Evolutionary conservation across 2,113 vertebrate genomes (phyloP).

Genomic region (Phylloscopus whistleri): DNA sequence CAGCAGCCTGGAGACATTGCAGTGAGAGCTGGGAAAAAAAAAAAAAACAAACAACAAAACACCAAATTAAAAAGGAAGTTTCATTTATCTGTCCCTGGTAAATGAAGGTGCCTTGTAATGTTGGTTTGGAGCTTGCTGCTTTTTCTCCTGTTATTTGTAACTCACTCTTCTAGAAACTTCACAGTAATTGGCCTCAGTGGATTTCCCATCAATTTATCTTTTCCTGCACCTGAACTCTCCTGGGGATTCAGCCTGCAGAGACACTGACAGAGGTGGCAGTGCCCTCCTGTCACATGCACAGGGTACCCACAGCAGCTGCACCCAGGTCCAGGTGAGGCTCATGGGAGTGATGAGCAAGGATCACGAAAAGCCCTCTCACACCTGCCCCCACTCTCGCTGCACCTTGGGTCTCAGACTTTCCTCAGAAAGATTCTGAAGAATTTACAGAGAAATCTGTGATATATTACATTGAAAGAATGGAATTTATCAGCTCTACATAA

Average conservation of each 20-base stretch:
- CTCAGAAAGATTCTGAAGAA: not conserved
- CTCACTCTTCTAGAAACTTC: not conserved
- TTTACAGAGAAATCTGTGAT: not conserved
- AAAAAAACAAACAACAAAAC: not conserved
- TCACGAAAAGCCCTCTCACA: not conserved
- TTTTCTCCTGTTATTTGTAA: not conserved
- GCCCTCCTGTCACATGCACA: not conserved
- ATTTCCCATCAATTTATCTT: not conserved
- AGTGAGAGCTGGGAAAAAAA: not conserved
- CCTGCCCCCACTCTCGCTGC: not conserved
- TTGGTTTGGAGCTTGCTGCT: not conserved
- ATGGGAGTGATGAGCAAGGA: accelerated
- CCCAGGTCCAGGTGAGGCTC: accelerated
- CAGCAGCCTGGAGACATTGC: not conserved
- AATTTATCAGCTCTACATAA: not conserved
- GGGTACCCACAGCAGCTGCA: not conserved
- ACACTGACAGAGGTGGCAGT: not conserved
- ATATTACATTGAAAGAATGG: not conserved
- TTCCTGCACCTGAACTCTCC: not conserved
- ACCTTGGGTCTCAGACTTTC: not conserved
- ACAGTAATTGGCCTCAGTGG: not conserved
- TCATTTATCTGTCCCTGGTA: not conserved
- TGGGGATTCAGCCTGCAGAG: not conserved
- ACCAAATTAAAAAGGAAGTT: not conserved
- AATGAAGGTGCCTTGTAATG: not conserved